Conservation (phyloP, 2,888 invertebrate genomes). For the Lymantria monacha region DNA sequence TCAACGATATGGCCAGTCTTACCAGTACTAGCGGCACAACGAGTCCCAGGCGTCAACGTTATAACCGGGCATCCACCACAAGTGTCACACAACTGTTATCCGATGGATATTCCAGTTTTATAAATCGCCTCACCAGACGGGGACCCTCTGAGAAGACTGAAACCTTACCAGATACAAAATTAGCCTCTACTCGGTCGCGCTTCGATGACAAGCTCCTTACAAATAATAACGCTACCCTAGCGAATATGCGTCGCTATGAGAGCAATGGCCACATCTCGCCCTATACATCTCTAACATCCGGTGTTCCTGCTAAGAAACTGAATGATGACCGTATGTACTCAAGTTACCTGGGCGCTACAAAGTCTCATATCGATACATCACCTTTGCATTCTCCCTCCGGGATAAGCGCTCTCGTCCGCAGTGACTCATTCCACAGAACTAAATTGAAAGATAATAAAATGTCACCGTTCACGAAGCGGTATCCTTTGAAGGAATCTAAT, state of each 20-base stretch:
- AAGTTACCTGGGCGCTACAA: constrained; percentile 64
- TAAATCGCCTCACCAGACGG: constrained; percentile 90
- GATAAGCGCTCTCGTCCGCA: constrained; percentile 65
- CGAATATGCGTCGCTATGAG: constrained; percentile 70
- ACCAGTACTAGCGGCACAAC: constrained; percentile 62
- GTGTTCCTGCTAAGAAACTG: constrained; percentile 55
- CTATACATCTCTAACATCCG: constrained; percentile 60
- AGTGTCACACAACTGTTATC: constrained; percentile 93
- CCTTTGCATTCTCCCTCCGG: constrained; percentile 65
- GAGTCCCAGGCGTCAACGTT: constrained; percentile 85
- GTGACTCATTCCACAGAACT: constrained; percentile 76
- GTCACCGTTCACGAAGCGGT: constrained; percentile 69
- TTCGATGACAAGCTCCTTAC: constrained; percentile 69
- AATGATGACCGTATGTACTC: constrained; percentile 68
- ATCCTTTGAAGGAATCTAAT: constrained; percentile 74
- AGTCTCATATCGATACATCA: constrained; percentile 66
- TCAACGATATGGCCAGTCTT: constrained; percentile 60
- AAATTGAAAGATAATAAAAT: constrained; percentile 71
- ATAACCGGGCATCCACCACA: constrained; percentile 88
- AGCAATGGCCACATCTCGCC: constrained; percentile 70
- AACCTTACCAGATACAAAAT: constrained; percentile 59
- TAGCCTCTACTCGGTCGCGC: constrained; percentile 55
- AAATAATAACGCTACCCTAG: constrained; percentile 60
- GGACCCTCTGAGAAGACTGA: constrained; percentile 88
- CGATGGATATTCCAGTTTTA: constrained; percentile 92